Evolutionary conservation across 2,888 invertebrate genomes (phyloP), one percentile per base, ranked within the genome.

Genomic region (Meta bourneti): DNA sequence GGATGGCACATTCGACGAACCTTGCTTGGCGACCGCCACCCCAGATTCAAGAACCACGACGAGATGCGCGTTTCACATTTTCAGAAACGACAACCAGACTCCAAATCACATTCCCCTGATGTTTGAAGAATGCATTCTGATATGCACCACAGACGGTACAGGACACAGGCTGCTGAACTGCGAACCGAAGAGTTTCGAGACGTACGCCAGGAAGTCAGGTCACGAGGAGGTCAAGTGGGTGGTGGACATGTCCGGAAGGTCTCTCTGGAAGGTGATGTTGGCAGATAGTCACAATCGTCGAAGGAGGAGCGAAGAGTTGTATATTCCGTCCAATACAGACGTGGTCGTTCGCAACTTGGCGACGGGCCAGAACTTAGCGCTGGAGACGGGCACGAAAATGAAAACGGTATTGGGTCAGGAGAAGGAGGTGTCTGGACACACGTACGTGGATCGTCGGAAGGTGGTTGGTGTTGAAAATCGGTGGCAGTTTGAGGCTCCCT

Each of bases 191-290:
- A 61, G 34, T 77, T 82, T 91, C 19, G 20, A 49, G 2, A 54
- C 69, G 0, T 86, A 75, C 49, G 77, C 90, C 19, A 75, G 49
- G 34, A 85, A 91, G 7, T 82, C 90, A 0, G 80, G 81, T 1
- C 90, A 91, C 11, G 69, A 77, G 6, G 90, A 91, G 70, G 90
- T 91, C 6, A 91, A 81, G n/a, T 91, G 74, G 70, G 90, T 81
- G 6, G 82, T 70, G 61, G 81, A 91, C 5, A 19, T 91, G 51
- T 52, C 81, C 0, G 70, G 49, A 11, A 91, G 86, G 54, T 49
- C 75, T 9, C 34, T 91, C 0, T 91, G 90, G 90, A 86, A 79
- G 48, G 77, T 86, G 52, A 7, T 86, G 1, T 4, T 9, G 61
- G 11, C 61, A 16, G 61, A 48, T 6, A 51, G 9, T 9, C 54